Base-by-base conservation (phyloP, 37 sponge, comb jelly and placozoan species). In the Beroe ovata region DNA sequence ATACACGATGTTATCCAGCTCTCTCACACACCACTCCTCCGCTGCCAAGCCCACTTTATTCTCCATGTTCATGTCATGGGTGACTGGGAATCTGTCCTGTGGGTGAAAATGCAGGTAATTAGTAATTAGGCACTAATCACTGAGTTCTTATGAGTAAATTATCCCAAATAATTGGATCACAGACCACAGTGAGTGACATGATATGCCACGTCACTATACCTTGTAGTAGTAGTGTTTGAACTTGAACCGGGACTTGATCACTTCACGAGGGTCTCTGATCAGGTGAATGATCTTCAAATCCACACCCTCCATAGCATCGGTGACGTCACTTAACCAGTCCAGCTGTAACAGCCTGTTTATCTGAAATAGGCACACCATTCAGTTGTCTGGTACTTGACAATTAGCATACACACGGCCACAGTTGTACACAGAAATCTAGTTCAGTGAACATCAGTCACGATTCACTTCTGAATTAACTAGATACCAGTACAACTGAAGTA, bases 151-250 rank as follows among this genome's bases (percentile, higher is more conserved):
- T n/a, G n/a, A n/a, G n/a, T n/a, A n/a, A n/a, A n/a, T n/a, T n/a
- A n/a, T n/a, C n/a, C n/a, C n/a, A n/a, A n/a, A n/a, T n/a, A n/a
- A n/a, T n/a, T n/a, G n/a, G n/a, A n/a, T n/a, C n/a, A n/a, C n/a
- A n/a, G n/a, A n/a, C n/a, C n/a, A n/a, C n/a, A n/a, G n/a, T n/a
- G n/a, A n/a, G n/a, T n/a, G n/a, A n/a, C n/a, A n/a, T n/a, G 18
- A 58, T 19, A 18, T 58, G 16, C 16, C 59, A 58, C 11, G 18
- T 58, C 59, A 58, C 18, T 19, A 62, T 62, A 62, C 63, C 69
- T 77, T 77, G 54, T 77, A 77, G 54, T 77, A 42, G 38, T 77
- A 77, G 84, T 77, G 84, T 25, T 40, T 77, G 38, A 77, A 77
- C 38, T 36, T 77, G 84, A 77, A 77, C 0, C 84, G 84, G 11